Evolutionary conservation across 92 coral and sea anemone species (phyloP).

Genomic region (Muricea muricata): DNA sequence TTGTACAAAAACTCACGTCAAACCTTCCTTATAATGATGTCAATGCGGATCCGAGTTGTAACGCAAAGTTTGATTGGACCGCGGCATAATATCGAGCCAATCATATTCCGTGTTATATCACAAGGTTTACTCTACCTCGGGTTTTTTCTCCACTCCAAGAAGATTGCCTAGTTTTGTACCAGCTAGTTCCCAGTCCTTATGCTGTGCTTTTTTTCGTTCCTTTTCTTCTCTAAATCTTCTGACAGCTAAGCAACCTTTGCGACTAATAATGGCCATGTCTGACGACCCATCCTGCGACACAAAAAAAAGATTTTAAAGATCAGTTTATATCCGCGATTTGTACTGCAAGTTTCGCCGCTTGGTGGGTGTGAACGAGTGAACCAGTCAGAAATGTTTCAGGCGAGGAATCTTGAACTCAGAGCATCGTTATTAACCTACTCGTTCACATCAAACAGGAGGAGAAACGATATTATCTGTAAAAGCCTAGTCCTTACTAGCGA

Average conservation of each 20-base stretch:
- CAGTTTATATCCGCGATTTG: not conserved
- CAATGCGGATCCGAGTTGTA: no score
- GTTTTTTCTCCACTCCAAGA: conserved; percentile 84
- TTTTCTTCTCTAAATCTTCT: conserved; percentile 89
- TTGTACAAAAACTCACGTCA: no score
- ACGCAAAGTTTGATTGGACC: no score
- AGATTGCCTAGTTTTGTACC: conserved; percentile 97
- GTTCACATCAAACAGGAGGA: no score
- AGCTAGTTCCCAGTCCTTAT: conserved; percentile 98
- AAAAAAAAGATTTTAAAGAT: not conserved
- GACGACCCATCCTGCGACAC: conserved; percentile 85
- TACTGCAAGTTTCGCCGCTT: not conserved
- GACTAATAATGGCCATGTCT: conserved; percentile 96
- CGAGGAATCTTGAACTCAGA: no score
- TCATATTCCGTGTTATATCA: not conserved
- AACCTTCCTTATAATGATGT: no score
- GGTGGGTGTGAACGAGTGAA: no score
- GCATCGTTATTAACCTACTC: no score
- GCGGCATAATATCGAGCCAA: no score
- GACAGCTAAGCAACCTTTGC: conserved; percentile 95
- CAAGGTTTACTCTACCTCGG: conserved; percentile 67
- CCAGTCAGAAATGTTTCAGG: no score
- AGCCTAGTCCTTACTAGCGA: no score
- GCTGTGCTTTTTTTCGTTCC: conserved; percentile 92
- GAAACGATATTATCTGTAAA: no score